Conservation (phyloP, 2,113 vertebrate species). For the Hypomesus transpacificus region DNA sequence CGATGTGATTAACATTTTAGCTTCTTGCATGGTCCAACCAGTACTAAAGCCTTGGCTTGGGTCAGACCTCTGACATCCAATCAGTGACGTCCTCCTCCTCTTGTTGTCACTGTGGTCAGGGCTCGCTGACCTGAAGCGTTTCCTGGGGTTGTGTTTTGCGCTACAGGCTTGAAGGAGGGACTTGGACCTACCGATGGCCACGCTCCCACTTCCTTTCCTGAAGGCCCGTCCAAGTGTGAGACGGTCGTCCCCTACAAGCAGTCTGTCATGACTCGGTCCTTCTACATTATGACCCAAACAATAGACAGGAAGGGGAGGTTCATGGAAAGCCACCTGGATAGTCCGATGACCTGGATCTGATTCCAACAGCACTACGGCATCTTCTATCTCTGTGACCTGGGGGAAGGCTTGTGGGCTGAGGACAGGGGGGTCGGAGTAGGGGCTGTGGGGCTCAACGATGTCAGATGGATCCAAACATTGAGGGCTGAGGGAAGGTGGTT, state of each 20-base stretch:
- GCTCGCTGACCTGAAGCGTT: constrained; percentile 57
- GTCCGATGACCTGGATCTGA: background rate
- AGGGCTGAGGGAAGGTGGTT: constrained; percentile 64
- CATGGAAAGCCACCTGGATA: background rate
- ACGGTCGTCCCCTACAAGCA: background rate
- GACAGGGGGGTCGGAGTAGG: constrained; percentile 48
- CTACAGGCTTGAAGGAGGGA: constrained; percentile 28
- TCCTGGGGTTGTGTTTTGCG: constrained; percentile 41
- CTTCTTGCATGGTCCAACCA: background rate
- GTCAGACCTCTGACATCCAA: background rate
- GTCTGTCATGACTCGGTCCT: background rate
- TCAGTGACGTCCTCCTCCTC: constrained; percentile 36
- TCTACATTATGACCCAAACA: background rate
- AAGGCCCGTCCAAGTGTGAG: background rate
- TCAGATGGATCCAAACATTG: constrained; percentile 31
- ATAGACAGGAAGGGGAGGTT: background rate
- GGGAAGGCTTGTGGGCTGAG: constrained; percentile 49
- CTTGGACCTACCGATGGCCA: background rate
- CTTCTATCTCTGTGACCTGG: constrained; percentile 9
- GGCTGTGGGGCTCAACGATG: constrained; percentile 12
- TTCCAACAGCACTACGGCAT: constrained; percentile 18
- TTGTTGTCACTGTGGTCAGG: constrained; percentile 44
- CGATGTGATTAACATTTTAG: background rate
- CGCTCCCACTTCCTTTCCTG: background rate
- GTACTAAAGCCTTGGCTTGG: background rate